phyloP scores from a whole-genome alignment of 2,797 vertebrate species.

The Petrocephalus sullivani region DNA sequence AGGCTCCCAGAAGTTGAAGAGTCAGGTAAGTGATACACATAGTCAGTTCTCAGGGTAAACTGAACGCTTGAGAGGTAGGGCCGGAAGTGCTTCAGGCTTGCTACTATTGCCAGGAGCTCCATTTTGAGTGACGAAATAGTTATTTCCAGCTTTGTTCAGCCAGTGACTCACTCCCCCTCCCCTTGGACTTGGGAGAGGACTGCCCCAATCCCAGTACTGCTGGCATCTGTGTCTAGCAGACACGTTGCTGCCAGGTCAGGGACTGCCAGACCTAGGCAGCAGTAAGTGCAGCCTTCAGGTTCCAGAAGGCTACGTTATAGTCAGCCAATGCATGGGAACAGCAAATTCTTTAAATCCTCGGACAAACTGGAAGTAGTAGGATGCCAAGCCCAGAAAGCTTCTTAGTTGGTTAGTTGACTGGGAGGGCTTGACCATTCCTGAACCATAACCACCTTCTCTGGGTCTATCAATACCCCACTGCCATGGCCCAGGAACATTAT shows the following conservation, averaged over 20 bases:
- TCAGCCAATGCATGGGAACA: neutral
- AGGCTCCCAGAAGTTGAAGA: neutral
- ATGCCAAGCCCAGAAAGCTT: neutral
- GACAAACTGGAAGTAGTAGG: neutral
- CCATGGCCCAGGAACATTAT: neutral
- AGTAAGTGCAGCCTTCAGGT: neutral
- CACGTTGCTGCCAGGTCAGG: neutral
- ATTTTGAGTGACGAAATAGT: neutral
- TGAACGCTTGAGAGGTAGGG: neutral
- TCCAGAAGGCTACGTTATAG: neutral
- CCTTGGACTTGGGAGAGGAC: neutral
- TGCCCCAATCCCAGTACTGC: neutral
- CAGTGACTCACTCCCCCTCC: neutral
- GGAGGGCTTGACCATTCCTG: neutral
- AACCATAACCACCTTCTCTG: neutral
- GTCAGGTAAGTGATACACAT: neutral
- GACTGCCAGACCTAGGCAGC: neutral
- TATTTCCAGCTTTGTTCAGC: neutral
- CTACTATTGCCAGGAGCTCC: neutral
- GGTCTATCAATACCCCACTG: neutral
- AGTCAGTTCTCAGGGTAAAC: neutral
- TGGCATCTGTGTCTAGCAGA: neutral
- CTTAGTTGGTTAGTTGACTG: neutral
- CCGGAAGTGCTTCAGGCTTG: neutral
- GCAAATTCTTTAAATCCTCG: neutral